phyloP scores from a whole-genome alignment of 2,797 vertebrate genomes.

The Fistularia tabacaria region DNA sequence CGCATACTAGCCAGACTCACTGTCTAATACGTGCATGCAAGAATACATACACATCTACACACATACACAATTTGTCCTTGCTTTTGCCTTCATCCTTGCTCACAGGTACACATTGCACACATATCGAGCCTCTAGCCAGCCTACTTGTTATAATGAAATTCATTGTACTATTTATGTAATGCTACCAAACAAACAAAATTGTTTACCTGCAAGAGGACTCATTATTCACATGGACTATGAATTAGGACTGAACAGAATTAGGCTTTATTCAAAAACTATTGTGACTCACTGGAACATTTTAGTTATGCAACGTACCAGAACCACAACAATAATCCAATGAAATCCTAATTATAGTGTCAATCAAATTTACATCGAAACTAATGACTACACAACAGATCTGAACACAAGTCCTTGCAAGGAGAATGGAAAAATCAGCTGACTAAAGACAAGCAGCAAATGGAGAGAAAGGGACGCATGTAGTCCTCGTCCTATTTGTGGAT shows the following conservation, averaged over 20 bases:
- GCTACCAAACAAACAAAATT: slow-evolving; percentile 9
- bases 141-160: slow-evolving; percentile 28
- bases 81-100: slow-evolving; percentile 62
- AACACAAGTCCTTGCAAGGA: slow-evolving; percentile 17
- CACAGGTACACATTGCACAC: slow-evolving; percentile 34
- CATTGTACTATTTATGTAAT: slow-evolving; percentile 27
- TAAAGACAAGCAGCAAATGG: slow-evolving; percentile 19
- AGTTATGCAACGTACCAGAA: slow-evolving; percentile 11
- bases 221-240: slow-evolving; percentile 27
- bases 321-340: slow-evolving; percentile 14
- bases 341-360: slow-evolving; percentile 15
- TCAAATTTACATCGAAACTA: slow-evolving; percentile 29
- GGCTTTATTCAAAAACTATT: slow-evolving; percentile 13
- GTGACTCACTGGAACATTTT: slow-evolving; percentile 7
- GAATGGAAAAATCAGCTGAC: slow-evolving; percentile 37
- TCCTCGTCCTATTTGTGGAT: slow-evolving; percentile 56
- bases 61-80: slow-evolving; percentile 63
- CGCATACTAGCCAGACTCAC: slow-evolving; percentile 69
- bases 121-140: slow-evolving; percentile 37
- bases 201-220: slow-evolving; percentile 8
- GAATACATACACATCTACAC: slow-evolving; percentile 50
- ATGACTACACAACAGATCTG: slow-evolving; percentile 22
- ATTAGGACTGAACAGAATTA: slow-evolving; percentile 9
- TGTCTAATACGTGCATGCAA: slow-evolving; percentile 64
- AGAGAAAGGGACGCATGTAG: slow-evolving; percentile 17